Evolutionary conservation across 2,797 vertebrate species (phyloP).

Genomic region (Bradypodion pumilum): DNA sequence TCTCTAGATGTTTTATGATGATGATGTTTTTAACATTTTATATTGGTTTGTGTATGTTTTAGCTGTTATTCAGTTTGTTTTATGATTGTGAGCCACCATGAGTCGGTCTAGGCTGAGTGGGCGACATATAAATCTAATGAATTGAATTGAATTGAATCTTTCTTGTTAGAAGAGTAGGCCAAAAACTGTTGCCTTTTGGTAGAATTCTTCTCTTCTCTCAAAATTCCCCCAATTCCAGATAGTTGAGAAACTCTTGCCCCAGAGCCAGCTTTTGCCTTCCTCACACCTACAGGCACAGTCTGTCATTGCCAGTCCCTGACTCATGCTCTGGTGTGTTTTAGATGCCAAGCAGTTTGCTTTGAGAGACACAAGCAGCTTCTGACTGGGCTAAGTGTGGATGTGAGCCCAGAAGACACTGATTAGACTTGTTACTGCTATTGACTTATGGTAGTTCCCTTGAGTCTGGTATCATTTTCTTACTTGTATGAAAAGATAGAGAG

Average conservation of each 20-base stretch:
- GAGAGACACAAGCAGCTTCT: not conserved
- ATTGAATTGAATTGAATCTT: too few relatives aligned
- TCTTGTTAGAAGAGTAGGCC: not conserved
- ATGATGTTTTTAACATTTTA: too few relatives aligned
- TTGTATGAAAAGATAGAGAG: not conserved
- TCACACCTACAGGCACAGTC: not conserved
- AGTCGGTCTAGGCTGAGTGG: too few relatives aligned
- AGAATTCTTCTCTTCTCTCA: not conserved
- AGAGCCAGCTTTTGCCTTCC: constrained; percentile 15
- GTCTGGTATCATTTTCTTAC: not conserved
- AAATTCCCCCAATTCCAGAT: not conserved
- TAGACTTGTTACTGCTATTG: not conserved
- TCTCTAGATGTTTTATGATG: too few relatives aligned
- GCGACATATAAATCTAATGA: too few relatives aligned
- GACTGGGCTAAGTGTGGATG: not conserved
- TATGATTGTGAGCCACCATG: too few relatives aligned
- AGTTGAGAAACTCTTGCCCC: not conserved
- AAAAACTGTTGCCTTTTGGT: not conserved
- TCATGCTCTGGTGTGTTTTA: not conserved
- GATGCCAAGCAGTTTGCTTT: not conserved
- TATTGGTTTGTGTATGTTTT: too few relatives aligned
- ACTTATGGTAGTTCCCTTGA: not conserved
- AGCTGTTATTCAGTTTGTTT: too few relatives aligned
- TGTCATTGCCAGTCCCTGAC: not conserved
- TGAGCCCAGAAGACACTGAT: not conserved